These are phyloP conservation scores for Pycnomerus fuliginosus DNA, from an alignment of 2,888 invertebrate genomes.

Conservation along the genomic window DNA sequence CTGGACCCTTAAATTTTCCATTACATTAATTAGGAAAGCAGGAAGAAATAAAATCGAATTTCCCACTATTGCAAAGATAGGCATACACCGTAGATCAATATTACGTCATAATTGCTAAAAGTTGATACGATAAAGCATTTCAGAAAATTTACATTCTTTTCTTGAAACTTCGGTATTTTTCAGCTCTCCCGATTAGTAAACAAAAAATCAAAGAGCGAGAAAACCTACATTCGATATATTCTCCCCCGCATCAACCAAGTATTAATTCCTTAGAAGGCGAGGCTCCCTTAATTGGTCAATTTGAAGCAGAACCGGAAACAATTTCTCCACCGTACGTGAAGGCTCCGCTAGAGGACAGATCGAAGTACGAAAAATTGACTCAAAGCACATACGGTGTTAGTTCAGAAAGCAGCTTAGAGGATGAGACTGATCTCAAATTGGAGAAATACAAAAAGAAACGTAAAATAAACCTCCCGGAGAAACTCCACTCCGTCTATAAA, in stretches of 20 bases:
- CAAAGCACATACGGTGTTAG: slow-evolving; percentile 60
- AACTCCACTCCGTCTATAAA: slow-evolving; percentile 57
- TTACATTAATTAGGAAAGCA: too few species aligned
- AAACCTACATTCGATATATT: slow-evolving; percentile 32
- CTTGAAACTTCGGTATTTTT: slow-evolving; percentile 22
- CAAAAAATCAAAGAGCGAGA: slow-evolving; percentile 37
- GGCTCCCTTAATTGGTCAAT: slow-evolving; percentile 48
- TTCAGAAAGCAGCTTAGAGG: slow-evolving; percentile 55
- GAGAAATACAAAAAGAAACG: slow-evolving; percentile 46
- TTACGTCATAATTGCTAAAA: not conserved
- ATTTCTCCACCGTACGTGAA: slow-evolving; percentile 58
- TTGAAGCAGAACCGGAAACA: slow-evolving; percentile 41
- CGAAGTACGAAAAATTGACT: slow-evolving; percentile 74
- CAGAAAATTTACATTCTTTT: not conserved
- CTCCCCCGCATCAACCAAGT: slow-evolving; percentile 30
- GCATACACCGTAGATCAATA: too few species aligned
- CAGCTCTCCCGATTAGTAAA: slow-evolving; percentile 33
- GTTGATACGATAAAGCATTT: not conserved
- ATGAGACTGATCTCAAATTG: slow-evolving; percentile 47
- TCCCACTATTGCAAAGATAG: too few species aligned
- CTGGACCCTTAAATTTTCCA: too few species aligned
- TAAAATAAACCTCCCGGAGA: slow-evolving; percentile 56
- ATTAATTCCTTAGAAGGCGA: slow-evolving; percentile 48
- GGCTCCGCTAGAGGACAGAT: slow-evolving; percentile 69
- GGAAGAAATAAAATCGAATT: too few species aligned